phyloP scores from a whole-genome alignment of 2,888 invertebrate species.

The Aphidius colemani region DNA sequence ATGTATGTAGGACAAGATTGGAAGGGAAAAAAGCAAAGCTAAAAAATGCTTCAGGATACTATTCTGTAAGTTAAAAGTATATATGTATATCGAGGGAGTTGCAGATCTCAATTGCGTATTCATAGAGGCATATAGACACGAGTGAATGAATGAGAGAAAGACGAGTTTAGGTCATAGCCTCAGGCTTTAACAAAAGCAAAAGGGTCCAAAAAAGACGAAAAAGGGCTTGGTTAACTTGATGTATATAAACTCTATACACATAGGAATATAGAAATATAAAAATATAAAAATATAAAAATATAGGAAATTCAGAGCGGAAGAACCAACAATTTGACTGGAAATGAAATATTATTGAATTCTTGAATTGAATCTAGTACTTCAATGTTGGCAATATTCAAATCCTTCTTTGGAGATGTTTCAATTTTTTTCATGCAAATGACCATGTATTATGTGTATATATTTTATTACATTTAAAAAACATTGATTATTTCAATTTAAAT shows the following conservation, averaged over 20 bases:
- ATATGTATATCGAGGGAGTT: conserved; percentile 4
- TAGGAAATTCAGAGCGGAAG: too few relatives aligned
- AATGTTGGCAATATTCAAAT: too few relatives aligned
- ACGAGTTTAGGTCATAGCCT: conserved; percentile 27
- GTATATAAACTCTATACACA: too few relatives aligned
- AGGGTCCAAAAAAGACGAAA: conserved; percentile 24
- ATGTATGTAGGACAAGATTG: neutral
- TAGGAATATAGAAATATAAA: too few relatives aligned
- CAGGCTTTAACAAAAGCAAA: conserved; percentile 5
- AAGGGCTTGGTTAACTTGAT: conserved; percentile 40
- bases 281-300: too few relatives aligned
- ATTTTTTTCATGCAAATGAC: conserved; percentile 3
- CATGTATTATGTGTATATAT: conserved; percentile 1
- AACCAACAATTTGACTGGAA: too few relatives aligned
- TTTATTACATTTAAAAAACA: neutral
- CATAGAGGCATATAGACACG: conserved; percentile 35
- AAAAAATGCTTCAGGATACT: conserved; percentile 13
- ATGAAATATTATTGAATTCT: too few relatives aligned
- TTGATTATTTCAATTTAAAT: conserved; percentile 43
- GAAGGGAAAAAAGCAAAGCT: conserved; percentile 1
- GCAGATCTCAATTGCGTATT: conserved; percentile 47
- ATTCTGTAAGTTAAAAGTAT: conserved; percentile 9
- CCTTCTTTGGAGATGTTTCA: too few relatives aligned
- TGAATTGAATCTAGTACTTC: too few relatives aligned
- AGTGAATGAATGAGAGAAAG: conserved; percentile 16